phyloP scores from a whole-genome alignment of 2,888 invertebrate genomes.

The Pachymerium ferrugineum region DNA sequence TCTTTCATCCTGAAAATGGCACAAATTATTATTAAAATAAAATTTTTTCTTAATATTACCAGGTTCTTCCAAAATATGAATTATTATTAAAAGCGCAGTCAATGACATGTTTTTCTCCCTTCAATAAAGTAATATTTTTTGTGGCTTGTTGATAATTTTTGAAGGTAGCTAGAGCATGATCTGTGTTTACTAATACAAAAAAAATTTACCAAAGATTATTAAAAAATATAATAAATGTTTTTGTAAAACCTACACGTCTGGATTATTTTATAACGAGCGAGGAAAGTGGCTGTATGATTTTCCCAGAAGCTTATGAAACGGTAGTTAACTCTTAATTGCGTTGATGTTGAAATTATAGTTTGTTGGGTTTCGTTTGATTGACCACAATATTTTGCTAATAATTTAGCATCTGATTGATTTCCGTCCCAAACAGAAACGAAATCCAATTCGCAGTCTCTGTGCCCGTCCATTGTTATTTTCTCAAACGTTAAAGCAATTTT shows the following conservation, averaged over 20 bases:
- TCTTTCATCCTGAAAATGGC: neutral
- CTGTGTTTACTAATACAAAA: neutral
- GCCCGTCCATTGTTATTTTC: too few species aligned
- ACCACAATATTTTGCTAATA: too few species aligned
- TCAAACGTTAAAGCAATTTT: too few species aligned
- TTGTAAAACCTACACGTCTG: neutral
- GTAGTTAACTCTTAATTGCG: too few species aligned
- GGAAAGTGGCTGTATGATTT: constrained; percentile 30
- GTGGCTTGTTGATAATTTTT: constrained; percentile 33
- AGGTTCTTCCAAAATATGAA: neutral
- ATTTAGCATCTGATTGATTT: too few species aligned
- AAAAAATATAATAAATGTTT: neutral
- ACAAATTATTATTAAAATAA: neutral
- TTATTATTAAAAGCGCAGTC: constrained; percentile 34
- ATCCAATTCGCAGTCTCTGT: too few species aligned
- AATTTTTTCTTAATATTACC: neutral
- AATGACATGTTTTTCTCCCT: constrained; percentile 38
- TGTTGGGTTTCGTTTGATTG: too few species aligned
- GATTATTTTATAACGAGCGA: constrained; percentile 35
- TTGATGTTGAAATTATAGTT: too few species aligned
- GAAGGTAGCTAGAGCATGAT: neutral
- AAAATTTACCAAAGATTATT: neutral
- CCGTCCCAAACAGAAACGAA: too few species aligned
- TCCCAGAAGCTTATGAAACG: neutral
- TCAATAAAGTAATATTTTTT: constrained; percentile 38